These are phyloP conservation scores for Myathropa florea DNA, from an alignment of 2,888 invertebrate species.

Conservation along the genomic window DNA sequence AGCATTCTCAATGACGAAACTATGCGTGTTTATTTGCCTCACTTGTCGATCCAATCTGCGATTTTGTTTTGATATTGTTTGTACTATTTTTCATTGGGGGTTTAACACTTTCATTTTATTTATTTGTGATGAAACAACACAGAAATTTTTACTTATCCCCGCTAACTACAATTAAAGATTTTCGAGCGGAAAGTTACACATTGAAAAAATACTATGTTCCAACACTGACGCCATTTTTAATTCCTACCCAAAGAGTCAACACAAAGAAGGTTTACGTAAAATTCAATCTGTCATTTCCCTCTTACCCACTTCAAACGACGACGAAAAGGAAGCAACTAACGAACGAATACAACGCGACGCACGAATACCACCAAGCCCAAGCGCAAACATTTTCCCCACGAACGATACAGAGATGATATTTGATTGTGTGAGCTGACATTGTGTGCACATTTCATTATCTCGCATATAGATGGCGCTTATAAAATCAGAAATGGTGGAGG, in stretches of 20 bases:
- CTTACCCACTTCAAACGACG: conserved; percentile 68
- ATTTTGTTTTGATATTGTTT: conserved; percentile 66
- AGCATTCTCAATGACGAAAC: conserved; percentile 56
- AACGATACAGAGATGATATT: conserved; percentile 66
- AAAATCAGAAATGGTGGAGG: background rate
- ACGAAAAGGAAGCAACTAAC: conserved; percentile 70
- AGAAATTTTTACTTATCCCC: conserved; percentile 58
- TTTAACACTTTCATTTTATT: conserved; percentile 66
- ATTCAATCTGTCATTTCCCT: conserved; percentile 66
- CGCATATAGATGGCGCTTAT: conserved; percentile 27
- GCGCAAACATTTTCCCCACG: conserved; percentile 64
- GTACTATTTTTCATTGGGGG: conserved; percentile 33
- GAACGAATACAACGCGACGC: conserved; percentile 69
- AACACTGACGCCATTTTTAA: conserved; percentile 71
- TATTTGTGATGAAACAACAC: conserved; percentile 63
- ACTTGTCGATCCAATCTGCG: conserved; percentile 44
- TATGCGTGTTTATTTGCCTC: conserved; percentile 61
- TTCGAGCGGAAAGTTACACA: conserved; percentile 71
- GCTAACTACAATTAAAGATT: conserved; percentile 69
- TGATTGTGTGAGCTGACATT: conserved; percentile 53
- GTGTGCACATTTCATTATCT: conserved; percentile 2
- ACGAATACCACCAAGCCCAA: conserved; percentile 65
- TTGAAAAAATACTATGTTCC: conserved; percentile 69
- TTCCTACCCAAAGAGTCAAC: conserved; percentile 64
- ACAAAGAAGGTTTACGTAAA: conserved; percentile 69